These are phyloP conservation scores for Hipparchia sbordonii DNA, from an alignment of 2,888 invertebrate genomes.

Conservation along the genomic window DNA sequence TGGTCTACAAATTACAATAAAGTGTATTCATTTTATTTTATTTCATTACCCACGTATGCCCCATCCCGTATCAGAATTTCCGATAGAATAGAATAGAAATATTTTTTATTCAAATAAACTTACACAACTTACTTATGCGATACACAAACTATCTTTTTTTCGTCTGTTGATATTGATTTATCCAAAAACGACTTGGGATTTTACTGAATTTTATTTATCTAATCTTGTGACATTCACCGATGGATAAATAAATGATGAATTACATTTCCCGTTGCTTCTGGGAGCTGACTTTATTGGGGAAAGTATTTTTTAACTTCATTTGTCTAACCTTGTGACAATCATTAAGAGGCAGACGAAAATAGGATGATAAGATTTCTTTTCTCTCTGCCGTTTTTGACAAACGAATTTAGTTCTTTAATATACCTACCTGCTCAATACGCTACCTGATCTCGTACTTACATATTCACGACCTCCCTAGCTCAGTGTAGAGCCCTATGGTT, in stretches of 20 bases:
- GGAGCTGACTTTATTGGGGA: not conserved
- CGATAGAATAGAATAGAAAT: no score
- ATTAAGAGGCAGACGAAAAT: not conserved
- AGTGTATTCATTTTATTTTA: no score
- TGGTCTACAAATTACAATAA: no score
- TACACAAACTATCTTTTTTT: not conserved
- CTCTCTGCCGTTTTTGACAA: not conserved
- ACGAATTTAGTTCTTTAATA: no score
- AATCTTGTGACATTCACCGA: not conserved
- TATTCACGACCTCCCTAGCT: no score
- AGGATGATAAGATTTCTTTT: not conserved
- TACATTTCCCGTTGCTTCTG: slow-evolving; percentile 1
- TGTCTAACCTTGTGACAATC: slow-evolving; percentile 11
- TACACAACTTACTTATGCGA: no score
- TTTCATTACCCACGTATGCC: no score
- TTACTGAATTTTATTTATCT: slow-evolving; percentile 1
- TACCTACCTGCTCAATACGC: no score
- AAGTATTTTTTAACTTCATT: slow-evolving; percentile 12
- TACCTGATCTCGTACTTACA: no score
- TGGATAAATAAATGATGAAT: slow-evolving; percentile 9
- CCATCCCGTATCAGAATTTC: no score
- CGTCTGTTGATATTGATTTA: not conserved
- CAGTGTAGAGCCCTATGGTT: no score
- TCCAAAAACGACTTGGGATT: not conserved
- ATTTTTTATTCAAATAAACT: no score